Evolutionary conservation across 2,113 vertebrate genomes (phyloP).

Genomic region (Sarotherodon lohbergeri): DNA sequence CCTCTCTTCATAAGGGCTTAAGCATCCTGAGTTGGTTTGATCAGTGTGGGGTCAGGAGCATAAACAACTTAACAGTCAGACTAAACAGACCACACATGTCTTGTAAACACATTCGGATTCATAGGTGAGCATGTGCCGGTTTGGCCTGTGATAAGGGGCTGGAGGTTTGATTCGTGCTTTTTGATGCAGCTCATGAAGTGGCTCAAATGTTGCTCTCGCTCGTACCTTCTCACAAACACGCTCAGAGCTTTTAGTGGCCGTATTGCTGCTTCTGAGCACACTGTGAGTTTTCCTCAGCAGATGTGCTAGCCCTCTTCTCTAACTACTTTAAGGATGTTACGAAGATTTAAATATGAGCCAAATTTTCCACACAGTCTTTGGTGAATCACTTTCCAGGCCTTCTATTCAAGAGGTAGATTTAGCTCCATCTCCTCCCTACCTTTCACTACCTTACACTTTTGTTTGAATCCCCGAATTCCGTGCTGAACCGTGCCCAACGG

Average conservation of each 20-base stretch:
- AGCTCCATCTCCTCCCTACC: not conserved
- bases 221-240: not conserved
- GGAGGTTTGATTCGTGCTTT: slow-evolving; percentile 17
- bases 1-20: not conserved
- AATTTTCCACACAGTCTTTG: not conserved
- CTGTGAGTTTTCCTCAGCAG: not conserved
- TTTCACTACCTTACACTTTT: not conserved
- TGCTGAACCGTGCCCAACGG: not conserved
- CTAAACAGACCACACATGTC: slow-evolving; percentile 72
- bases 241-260: not conserved
- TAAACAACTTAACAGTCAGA: slow-evolving; percentile 57
- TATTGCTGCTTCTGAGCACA: not conserved
- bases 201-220: not conserved
- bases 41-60: slow-evolving; percentile 33
- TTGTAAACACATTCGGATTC: slow-evolving; percentile 33
- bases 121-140: slow-evolving; percentile 26
- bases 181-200: not conserved
- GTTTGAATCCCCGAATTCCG: not conserved
- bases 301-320: not conserved
- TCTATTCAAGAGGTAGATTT: not conserved
- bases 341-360: not conserved
- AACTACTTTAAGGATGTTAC: not conserved
- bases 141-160: not conserved
- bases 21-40: not conserved
- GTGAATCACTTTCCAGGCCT: not conserved